A percentile compares a stretch with the other conserved stretches of the same genome.
These are phyloP conservation scores for Zaprionus lineosus DNA, from an alignment of 2,888 invertebrate genomes.

Conservation along the genomic window DNA sequence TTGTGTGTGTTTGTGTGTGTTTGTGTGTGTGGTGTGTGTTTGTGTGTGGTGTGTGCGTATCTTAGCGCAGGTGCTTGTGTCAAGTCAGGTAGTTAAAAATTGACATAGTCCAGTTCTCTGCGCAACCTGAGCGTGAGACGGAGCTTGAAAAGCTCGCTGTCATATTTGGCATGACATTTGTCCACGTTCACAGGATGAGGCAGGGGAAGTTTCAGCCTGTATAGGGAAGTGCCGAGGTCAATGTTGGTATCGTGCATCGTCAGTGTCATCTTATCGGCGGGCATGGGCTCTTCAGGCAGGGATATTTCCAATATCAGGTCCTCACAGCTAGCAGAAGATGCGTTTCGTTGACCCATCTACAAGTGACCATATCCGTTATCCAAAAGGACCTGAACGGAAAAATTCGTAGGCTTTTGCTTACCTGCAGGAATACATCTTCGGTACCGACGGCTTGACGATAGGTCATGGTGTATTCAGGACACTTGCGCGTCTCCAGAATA, in stretches of 20 bases:
- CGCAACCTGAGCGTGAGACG: constrained; percentile 88
- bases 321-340: constrained; percentile 92
- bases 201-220: constrained; percentile 88
- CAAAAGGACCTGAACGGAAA: background rate
- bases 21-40: too few relatives aligned
- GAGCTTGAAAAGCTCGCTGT: constrained; percentile 86
- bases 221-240: constrained; percentile 86
- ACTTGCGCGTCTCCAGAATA: constrained; percentile 85
- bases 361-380: constrained; percentile 9
- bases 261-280: constrained; percentile 88
- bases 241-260: constrained; percentile 86
- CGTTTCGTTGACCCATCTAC: constrained; percentile 91
- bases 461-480: constrained; percentile 90
- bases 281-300: constrained; percentile 88
- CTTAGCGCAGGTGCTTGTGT: too few relatives aligned
- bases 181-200: constrained; percentile 93
- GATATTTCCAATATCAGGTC: constrained; percentile 91
- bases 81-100: too few relatives aligned
- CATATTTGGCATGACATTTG: constrained; percentile 91
- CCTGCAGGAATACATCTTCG: constrained; percentile 93
- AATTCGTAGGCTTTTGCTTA: constrained; percentile 71
- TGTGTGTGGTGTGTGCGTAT: too few relatives aligned
- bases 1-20: too few relatives aligned
- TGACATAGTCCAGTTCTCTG: constrained; percentile 92
- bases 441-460: constrained; percentile 93